These are phyloP conservation scores for Mastigias papua DNA, from an alignment of 30 jellyfish, hydroid and myxozoan genomes.

Conservation along the genomic window DNA sequence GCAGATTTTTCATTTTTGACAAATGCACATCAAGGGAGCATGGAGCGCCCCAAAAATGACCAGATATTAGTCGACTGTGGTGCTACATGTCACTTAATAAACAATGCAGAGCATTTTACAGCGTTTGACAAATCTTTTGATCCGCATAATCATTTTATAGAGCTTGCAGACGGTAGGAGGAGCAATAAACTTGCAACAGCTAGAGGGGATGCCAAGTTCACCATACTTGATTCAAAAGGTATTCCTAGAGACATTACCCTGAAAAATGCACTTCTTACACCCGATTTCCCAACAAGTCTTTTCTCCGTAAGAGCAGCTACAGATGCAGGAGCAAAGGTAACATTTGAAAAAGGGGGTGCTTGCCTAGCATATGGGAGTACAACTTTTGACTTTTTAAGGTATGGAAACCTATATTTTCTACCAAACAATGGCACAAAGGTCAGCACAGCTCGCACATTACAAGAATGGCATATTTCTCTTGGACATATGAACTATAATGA, in stretches of 20 bases:
- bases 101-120: slow-evolving; percentile 20
- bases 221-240: slow-evolving; percentile 44
- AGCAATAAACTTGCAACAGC: slow-evolving; percentile 69
- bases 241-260: slow-evolving; percentile 19
- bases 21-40: too few species aligned
- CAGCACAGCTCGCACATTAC: slow-evolving; percentile 29
- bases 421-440: slow-evolving; percentile 38
- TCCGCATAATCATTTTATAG: slow-evolving; percentile 21
- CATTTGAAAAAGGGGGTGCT: slow-evolving; percentile 26
- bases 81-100: too few species aligned
- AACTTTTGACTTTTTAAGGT: slow-evolving; percentile 16
- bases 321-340: slow-evolving; percentile 37
- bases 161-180: slow-evolving; percentile 53
- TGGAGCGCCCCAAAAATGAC: too few species aligned
- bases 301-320: slow-evolving; percentile 72
- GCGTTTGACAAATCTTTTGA: slow-evolving; percentile 23
- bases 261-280: slow-evolving; percentile 63
- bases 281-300: slow-evolving; percentile 46
- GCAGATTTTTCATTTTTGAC: too few species aligned
- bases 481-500: slow-evolving; percentile 66
- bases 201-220: slow-evolving; percentile 57
- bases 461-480: slow-evolving; percentile 56
- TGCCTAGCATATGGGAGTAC: slow-evolving; percentile 13
- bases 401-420: slow-evolving; percentile 45
- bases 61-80: too few species aligned